Percentiles rank a stretch among this genome's conserved stretches.
phyloP scores from a whole-genome alignment of 2,888 invertebrate genomes.

The Coleophora deauratella region DNA sequence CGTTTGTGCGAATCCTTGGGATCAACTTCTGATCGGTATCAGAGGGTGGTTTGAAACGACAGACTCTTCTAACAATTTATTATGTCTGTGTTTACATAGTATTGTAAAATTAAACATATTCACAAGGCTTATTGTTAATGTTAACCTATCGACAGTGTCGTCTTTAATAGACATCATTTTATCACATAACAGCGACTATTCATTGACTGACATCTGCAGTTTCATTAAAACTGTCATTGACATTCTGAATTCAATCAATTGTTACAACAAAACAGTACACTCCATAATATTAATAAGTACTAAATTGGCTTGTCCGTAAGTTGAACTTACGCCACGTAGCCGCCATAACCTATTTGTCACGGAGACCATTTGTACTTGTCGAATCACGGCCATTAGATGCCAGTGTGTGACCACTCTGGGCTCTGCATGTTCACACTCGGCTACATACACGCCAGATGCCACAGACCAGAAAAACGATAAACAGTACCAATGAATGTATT shows the following conservation, averaged over 20 bases:
- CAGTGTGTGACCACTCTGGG: slow-evolving; percentile 70
- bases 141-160: too few species aligned
- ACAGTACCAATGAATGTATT: slow-evolving; percentile 11
- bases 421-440: slow-evolving; percentile 42
- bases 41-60: slow-evolving; percentile 50
- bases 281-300: slow-evolving; percentile 34
- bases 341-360: slow-evolving; percentile 71
- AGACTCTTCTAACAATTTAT: slow-evolving; percentile 49
- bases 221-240: not conserved
- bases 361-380: slow-evolving; percentile 74
- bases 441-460: slow-evolving; percentile 38
- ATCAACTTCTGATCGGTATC: slow-evolving; percentile 57
- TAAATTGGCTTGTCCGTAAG: slow-evolving; percentile 49
- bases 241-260: not conserved
- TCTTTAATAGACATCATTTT: not conserved
- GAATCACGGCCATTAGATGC: slow-evolving; percentile 73
- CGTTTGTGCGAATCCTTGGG: slow-evolving; percentile 43
- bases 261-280: slow-evolving; percentile 6
- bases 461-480: slow-evolving; percentile 33
- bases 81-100: slow-evolving; percentile 30
- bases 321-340: slow-evolving; percentile 54
- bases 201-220: not conserved
- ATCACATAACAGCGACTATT: not conserved
- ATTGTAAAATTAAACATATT: slow-evolving; percentile 35
- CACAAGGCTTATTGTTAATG: not conserved